Evolutionary conservation across 2,888 invertebrate genomes (phyloP), one percentile per base, ranked within the genome.

Genomic region (Conomelus anceps): DNA sequence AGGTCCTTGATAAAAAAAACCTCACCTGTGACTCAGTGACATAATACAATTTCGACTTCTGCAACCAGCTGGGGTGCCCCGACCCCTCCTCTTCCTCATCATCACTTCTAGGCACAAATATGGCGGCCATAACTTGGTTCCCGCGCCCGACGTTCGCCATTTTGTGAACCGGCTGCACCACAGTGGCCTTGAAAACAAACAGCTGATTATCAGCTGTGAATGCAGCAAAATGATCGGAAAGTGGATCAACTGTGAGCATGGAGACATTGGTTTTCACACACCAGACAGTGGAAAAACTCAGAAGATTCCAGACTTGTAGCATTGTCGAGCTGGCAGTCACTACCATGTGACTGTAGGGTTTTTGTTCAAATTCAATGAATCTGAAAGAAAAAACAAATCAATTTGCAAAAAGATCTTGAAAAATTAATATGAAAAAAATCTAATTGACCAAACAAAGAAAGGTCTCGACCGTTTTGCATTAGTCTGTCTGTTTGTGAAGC

Each of bases 261-360:
- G 93, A 92, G 1, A 95, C 93, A 41, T 93, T 92, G 17, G 95
- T 90, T 20, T 94, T 93, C 1, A 97, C 96, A 87, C 94, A 94
- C 97, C 97, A 97, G 24, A 94, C 94, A 88, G 97, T 94, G 23
- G 95, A 94, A n/a, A 96, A 93, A 0, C 96, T 96, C 88, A 96
- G 93, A 22, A 97, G 93, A 93, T 96, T 96, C 97, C 97, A 97
- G 0, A 96, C 96, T 1, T 95, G 95, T 11, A 97, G 91, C 90
- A 95, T 95, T 17, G 94, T 93, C 3, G 94, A 92, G n/a, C 95
- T 95, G 84, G 94, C 94, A 29, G 94, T 93, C n/a, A 96, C 94
- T 86, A 95, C 92, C 23, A 96, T 93, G 92, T 96, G 95, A 91
- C 95, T 94, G 89, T 94, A 94, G 89, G 94, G 93, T 86, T 94